A percentile compares a stretch with the other conserved stretches of the same genome.
These are phyloP conservation scores for Drosophila recens DNA, from an alignment of 2,888 invertebrate species.

Conservation along the genomic window DNA sequence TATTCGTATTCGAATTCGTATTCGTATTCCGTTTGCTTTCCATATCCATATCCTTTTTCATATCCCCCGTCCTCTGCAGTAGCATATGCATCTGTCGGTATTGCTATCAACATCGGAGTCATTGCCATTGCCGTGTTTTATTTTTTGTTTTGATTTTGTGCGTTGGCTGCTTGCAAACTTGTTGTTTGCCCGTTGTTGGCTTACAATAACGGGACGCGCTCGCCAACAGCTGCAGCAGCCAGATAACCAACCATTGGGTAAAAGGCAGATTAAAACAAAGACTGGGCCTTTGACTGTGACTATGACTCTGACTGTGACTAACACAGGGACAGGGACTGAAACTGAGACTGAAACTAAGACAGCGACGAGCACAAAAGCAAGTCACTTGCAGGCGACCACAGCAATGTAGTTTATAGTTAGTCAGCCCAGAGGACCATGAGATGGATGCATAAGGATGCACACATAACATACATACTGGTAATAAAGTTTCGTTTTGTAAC, in stretches of 20 bases:
- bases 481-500: background rate
- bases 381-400: constrained; percentile 39
- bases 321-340: background rate
- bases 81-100: constrained; percentile 24
- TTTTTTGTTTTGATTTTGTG: constrained; percentile 72
- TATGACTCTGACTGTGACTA: background rate
- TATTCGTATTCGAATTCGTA: too few relatives aligned
- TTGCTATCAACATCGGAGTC: constrained; percentile 7
- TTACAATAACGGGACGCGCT: constrained; percentile 15
- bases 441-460: background rate
- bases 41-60: background rate
- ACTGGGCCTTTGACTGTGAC: background rate
- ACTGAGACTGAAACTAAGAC: background rate
- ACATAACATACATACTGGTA: background rate
- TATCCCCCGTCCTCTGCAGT: background rate
- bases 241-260: background rate
- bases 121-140: constrained; percentile 41
- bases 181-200: constrained; percentile 41
- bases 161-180: constrained; percentile 43
- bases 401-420: background rate
- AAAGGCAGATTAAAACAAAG: constrained; percentile 2
- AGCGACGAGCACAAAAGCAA: constrained; percentile 11
- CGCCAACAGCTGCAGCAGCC: constrained; percentile 2
- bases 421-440: background rate
- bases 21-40: background rate